These are phyloP conservation scores for Beris morrisii DNA, from an alignment of 2,888 invertebrate species.

Conservation along the genomic window DNA sequence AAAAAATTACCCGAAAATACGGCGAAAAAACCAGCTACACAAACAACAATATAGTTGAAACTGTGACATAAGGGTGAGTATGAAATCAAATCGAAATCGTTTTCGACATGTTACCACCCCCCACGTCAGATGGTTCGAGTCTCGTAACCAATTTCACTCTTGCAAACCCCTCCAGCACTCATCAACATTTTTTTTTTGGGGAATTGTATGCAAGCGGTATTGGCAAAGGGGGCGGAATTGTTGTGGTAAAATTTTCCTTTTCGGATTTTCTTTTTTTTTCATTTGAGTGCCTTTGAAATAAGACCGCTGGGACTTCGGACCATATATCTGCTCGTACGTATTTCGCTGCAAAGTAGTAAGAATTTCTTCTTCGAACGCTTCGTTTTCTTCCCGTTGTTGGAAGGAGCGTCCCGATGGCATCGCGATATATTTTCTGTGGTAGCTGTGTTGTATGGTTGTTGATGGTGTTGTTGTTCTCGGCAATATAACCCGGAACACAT, in stretches of 20 bases:
- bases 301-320: slow-evolving; percentile 43
- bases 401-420: too few relatives aligned
- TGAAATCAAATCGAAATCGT: slow-evolving; percentile 32
- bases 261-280: slow-evolving; percentile 35
- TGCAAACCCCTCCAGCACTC: slow-evolving; percentile 9
- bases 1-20: background rate
- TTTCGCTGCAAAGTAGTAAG: background rate
- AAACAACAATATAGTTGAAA: background rate
- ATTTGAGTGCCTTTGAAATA: slow-evolving; percentile 42
- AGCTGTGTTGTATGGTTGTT: background rate
- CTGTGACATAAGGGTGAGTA: background rate
- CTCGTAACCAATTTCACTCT: slow-evolving; percentile 25
- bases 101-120: slow-evolving; percentile 28
- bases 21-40: background rate
- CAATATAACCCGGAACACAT: background rate
- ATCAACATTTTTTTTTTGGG: slow-evolving; percentile 6
- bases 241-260: slow-evolving; percentile 3
- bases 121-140: background rate
- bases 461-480: slow-evolving; percentile 4
- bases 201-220: background rate
- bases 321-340: slow-evolving; percentile 40
- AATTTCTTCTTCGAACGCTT: background rate
- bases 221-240: background rate
- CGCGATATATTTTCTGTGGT: background rate
- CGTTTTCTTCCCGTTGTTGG: too few relatives aligned